A percentile compares a stretch with the other conserved stretches of the same genome.
These are phyloP conservation scores for Tragopan temminckii DNA, from an alignment of 2,797 vertebrate species.

Conservation along the genomic window DNA sequence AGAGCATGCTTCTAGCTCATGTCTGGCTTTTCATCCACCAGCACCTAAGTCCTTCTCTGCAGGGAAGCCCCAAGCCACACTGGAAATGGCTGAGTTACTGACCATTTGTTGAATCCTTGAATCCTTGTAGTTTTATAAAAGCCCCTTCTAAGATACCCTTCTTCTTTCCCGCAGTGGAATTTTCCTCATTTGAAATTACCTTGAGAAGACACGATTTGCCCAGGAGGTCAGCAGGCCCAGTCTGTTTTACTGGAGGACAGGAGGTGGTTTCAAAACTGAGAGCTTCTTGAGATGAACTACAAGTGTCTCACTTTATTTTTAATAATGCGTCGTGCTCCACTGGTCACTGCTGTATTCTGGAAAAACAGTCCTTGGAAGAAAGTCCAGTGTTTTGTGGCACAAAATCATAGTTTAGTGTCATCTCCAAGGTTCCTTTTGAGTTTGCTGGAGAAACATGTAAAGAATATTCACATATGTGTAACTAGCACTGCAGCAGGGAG, in stretches of 20 bases:
- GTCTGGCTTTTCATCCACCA: not conserved
- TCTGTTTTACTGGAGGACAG: not conserved
- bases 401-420: not conserved
- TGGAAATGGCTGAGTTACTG: not conserved
- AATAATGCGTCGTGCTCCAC: not conserved
- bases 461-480: not conserved
- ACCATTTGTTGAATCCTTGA: not conserved
- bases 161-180: not conserved
- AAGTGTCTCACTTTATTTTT: not conserved
- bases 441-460: not conserved
- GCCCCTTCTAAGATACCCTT: not conserved
- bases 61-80: not conserved
- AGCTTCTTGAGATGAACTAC: not conserved
- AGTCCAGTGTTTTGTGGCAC: not conserved
- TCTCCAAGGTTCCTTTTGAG: not conserved
- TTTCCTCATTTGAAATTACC: constrained; percentile 20
- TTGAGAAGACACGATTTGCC: constrained; percentile 5
- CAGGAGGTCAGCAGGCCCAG: not conserved
- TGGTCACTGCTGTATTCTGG: not conserved
- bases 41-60: not conserved
- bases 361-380: not conserved
- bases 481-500: not conserved
- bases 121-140: not conserved
- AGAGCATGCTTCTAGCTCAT: not conserved
- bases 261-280: constrained; percentile 6